Evolutionary conservation across 2,113 vertebrate species (phyloP).

Genomic region (Strix uralensis): DNA sequence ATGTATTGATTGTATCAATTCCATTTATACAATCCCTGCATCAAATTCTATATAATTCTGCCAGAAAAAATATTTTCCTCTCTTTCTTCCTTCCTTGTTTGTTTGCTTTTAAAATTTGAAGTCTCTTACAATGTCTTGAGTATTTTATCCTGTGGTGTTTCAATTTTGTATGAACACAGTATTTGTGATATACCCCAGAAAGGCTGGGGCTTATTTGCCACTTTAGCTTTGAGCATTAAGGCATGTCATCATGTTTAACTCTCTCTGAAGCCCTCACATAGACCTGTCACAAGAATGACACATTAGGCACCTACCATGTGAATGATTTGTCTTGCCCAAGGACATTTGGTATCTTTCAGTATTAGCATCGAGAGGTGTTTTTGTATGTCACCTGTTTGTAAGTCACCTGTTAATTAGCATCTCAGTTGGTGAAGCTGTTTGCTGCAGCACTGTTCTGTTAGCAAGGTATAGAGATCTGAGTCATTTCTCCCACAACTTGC

Average conservation of each 20-base stretch:
- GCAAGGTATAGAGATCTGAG: background rate
- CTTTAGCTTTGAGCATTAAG: background rate
- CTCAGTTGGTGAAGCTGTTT: background rate
- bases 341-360: background rate
- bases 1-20: background rate
- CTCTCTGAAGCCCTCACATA: background rate
- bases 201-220: background rate
- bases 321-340: background rate
- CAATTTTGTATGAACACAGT: background rate
- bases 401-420: background rate
- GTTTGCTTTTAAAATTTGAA: background rate
- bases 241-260: background rate
- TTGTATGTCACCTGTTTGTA: background rate
- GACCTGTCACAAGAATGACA: background rate
- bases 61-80: background rate
- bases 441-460: background rate
- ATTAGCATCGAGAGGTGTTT: background rate
- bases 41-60: background rate
- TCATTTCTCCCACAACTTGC: background rate
- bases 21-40: background rate
- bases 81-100: background rate
- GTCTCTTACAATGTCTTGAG: background rate
- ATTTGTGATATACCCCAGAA: background rate
- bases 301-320: background rate
- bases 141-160: background rate